Evolutionary conservation across 2,888 invertebrate genomes (phyloP).

Genomic region (Isotomurus palustris): DNA sequence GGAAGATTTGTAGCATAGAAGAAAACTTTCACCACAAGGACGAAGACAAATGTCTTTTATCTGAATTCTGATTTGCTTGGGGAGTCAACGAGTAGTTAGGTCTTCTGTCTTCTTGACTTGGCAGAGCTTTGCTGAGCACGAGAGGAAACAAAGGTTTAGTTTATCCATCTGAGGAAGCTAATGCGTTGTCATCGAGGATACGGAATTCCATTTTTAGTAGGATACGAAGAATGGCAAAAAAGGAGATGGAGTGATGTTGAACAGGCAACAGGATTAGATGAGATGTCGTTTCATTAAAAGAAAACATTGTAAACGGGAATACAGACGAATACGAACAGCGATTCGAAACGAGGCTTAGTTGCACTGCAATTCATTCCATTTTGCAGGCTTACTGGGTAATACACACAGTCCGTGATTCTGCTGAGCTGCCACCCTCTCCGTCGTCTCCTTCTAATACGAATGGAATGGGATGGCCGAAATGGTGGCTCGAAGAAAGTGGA

Average conservation of each 20-base stretch:
- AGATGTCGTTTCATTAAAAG: slow-evolving; percentile 15
- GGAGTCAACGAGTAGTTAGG: no score
- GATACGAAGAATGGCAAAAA: not conserved
- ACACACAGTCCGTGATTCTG: no score
- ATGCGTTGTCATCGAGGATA: not conserved
- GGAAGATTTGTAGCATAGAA: not conserved
- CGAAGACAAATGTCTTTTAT: no score
- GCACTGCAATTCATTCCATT: not conserved
- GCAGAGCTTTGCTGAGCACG: no score
- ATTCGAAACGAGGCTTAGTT: no score
- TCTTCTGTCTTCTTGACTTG: no score
- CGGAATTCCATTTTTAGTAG: not conserved
- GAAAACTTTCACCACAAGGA: not conserved
- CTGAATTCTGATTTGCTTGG: no score
- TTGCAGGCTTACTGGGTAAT: not conserved
- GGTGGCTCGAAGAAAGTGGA: slow-evolving; percentile 19
- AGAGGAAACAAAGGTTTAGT: no score
- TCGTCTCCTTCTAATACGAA: no score
- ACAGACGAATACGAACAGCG: not conserved
- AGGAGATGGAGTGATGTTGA: not conserved
- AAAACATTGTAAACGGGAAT: not conserved
- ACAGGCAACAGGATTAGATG: slow-evolving; percentile 11
- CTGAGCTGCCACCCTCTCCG: no score
- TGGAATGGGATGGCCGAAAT: not conserved
- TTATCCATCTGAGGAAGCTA: not conserved